Base-by-base conservation (phyloP, 2,797 vertebrate genomes). In the Sebastes paucispinis region DNA sequence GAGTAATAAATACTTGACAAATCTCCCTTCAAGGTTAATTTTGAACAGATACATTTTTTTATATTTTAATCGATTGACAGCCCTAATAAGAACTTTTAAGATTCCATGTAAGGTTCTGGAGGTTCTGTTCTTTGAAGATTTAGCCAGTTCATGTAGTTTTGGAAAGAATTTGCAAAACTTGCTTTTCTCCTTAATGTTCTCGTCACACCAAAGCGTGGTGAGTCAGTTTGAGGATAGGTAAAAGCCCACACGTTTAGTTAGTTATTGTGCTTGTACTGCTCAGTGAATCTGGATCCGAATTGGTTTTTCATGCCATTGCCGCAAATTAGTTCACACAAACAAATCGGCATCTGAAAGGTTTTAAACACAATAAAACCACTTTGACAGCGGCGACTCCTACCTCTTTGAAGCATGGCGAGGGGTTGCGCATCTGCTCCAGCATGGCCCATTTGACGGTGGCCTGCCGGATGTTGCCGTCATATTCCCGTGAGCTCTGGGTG, bases 401-500 rank as follows among this genome's bases (percentile, higher is more conserved):
- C 97, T 99, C 98, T 95, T 98, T 99, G 95, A 99, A 99, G 93
- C 98, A 99, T 0, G 98, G 98, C 0, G 98, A 98, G 20, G 98
- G 97, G 85, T 98, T 99, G 88, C 98, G 95, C 91, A 99, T 97
- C 96, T 99, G 98, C 81, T 99, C 98, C 82, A 99, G 95, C 98
- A 99, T 99, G 82, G 98, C 98, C 98, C 98, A 99, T 88, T 99
- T 99, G 87, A 99, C 98, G 0, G 97, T 97, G 75, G 98, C 98
- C 93, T 99, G 98, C 18, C 98, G 95, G 86, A 99, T 99, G 90
- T 99, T 99, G 34, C 98, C 98, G 36, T 99, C 98, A 0, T 99
- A 99, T 80, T 99, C 98, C 36, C 98, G 96, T 84, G 98, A 99
- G 91, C 98, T 99, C 95, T 99, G 98, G 3, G 98, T 98, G 65